Evolutionary conservation across 2,113 vertebrate species (phyloP).

Genomic region (Strix uralensis): DNA sequence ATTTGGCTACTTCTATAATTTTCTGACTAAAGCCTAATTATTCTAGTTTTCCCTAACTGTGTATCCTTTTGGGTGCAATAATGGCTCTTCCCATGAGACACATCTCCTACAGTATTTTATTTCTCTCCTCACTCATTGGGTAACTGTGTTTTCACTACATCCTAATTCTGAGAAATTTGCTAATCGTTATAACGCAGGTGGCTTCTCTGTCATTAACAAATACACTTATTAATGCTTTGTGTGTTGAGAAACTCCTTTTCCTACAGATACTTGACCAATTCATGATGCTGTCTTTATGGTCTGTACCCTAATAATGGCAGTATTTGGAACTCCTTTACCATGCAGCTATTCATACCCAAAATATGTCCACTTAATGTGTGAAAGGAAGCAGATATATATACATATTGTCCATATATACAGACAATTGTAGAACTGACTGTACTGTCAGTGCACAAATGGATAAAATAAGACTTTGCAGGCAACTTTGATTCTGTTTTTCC

Average conservation of each 20-base stretch:
- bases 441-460: no score
- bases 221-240: neutral
- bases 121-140: neutral
- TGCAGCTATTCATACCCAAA: neutral
- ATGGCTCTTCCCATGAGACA: neutral
- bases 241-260: neutral
- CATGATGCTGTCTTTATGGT: neutral
- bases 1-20: neutral
- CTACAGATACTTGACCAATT: neutral
- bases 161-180: neutral
- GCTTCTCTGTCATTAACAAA: neutral
- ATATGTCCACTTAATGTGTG: no score
- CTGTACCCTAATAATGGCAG: neutral
- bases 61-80: neutral
- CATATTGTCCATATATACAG: neutral
- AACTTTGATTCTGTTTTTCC: neutral
- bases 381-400: neutral
- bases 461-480: neutral
- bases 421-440: neutral
- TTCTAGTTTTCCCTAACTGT: neutral
- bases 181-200: rapidly evolving
- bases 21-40: neutral
- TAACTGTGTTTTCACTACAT: neutral
- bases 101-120: neutral
- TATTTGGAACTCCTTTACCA: neutral